Evolutionary conservation across 2,888 invertebrate genomes (phyloP), one percentile per base, ranked within the genome.

Genomic region (Amiota mariae): DNA sequence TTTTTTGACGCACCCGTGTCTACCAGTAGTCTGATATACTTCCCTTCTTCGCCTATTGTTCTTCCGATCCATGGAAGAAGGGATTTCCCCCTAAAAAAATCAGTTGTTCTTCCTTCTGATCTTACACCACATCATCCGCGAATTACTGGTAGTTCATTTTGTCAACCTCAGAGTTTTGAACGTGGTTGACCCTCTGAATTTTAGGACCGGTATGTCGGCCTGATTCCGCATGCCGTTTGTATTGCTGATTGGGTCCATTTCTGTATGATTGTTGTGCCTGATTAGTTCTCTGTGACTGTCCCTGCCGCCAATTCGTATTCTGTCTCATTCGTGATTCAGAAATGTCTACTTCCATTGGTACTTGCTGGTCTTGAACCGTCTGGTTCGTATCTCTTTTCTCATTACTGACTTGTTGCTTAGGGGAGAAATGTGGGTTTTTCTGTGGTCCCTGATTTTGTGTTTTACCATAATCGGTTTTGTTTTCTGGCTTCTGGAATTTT

Each of bases 1-100:
- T 72, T 68, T 15, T 72, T 68, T 9, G 20, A 68, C n/a, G 61
- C 61, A 15, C 48, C 72, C 36, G 72, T 72, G 46, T 59, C 72
- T 15, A 72, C 54, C n/a, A 72, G 49, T 24, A 72, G 15, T 59
- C 15, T 59, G 2, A 67, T 49, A 13, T 11, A 12, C n/a, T 36
- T 51, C 51, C 51, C 51, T 51, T 11, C 47, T 15, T 67, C 36
- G 13, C n/a, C 49, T 67, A 67, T 47, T 46, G 46, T 67, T 18
- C 36, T 24, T n/a, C 67, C 15, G 67, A 48, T 46, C 47, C 49
- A 49, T 12, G 67, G 46, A 13, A 49, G 47, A 13, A 49, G 67
- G 49, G 47, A 67, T 46, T 49, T 18, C 10, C 59, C 15, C 20
- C 59, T 59, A 59, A 59, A 59, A 59, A 59, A 59, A 4, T 59